These are phyloP conservation scores for Trichoplusia ni DNA, from an alignment of 1,140 invertebrate genomes.

Conservation along the genomic window DNA sequence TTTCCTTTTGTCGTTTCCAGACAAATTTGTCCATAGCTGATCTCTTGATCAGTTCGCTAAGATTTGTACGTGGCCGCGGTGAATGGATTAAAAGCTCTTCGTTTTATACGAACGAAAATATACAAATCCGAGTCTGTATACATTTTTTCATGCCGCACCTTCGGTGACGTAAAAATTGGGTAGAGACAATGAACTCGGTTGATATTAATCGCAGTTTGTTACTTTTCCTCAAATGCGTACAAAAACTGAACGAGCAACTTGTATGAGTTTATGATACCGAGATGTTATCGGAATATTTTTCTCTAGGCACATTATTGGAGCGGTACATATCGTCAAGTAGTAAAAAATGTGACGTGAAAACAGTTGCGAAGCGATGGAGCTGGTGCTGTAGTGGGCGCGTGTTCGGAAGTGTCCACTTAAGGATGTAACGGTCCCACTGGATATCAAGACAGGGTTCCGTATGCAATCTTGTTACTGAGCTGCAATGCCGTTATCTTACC, in stretches of 20 bases:
- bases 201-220: no score
- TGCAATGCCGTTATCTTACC: slow-evolving; percentile 40
- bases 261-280: no score
- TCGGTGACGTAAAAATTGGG: no score
- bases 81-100: slow-evolving; percentile 3
- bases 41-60: slow-evolving; percentile 25
- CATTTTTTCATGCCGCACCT: no score
- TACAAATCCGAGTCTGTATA: neutral
- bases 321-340: no score
- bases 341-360: slow-evolving; percentile 5
- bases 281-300: no score
- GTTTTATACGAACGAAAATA: slow-evolving; percentile 9
- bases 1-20: slow-evolving; percentile 14
- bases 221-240: no score
- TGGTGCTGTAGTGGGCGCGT: slow-evolving; percentile 24
- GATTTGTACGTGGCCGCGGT: slow-evolving; percentile 26
- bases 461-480: slow-evolving; percentile 40
- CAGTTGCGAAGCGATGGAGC: no score
- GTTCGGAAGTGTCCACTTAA: slow-evolving; percentile 54
- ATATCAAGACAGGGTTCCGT: slow-evolving; percentile 43
- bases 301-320: no score
- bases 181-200: no score
- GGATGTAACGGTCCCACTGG: slow-evolving; percentile 52
- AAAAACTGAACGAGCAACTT: no score
- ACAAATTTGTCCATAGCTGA: slow-evolving; percentile 27